phyloP scores from a whole-genome alignment of 2,888 invertebrate genomes.

The Apamea crenata region DNA sequence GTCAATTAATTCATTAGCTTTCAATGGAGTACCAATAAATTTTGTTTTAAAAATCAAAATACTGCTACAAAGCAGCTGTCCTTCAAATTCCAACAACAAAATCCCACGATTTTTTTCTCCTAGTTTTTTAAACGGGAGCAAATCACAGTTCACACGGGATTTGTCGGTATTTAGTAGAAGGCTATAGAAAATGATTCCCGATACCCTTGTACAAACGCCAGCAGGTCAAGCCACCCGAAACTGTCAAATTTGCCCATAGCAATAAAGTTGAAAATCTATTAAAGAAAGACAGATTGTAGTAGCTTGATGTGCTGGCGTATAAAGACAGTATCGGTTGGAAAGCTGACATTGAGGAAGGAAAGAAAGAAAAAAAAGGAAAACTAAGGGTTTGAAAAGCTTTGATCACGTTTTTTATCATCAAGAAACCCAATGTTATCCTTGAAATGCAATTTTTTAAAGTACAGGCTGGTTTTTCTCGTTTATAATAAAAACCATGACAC shows the following conservation, averaged over 20 bases:
- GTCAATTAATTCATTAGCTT: neutral
- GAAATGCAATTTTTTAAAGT: neutral
- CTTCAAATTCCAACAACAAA: constrained; percentile 16
- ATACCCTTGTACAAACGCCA: neutral
- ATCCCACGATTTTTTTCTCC: constrained; percentile 24
- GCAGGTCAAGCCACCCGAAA: no score
- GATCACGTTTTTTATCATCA: neutral
- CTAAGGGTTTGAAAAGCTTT: neutral
- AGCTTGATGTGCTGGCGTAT: neutral
- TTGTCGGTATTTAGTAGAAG: constrained; percentile 8
- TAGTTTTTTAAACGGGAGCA: constrained; percentile 15
- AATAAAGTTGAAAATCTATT: no score
- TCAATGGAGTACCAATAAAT: no score
- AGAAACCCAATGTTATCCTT: constrained; percentile 43
- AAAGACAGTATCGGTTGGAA: neutral
- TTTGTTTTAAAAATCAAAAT: neutral
- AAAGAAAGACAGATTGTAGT: no score
- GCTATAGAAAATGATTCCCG: neutral
- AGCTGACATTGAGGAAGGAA: constrained; percentile 26
- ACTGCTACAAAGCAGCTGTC: neutral
- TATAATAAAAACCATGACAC: neutral
- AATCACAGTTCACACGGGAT: constrained; percentile 45
- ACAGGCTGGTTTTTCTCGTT: neutral
- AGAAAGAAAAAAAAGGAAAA: neutral
- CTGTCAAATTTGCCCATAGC: no score